Evolutionary conservation across 37 sponge, comb jelly and placozoan species (phyloP).

Genomic region (Chondrosia reniformis): DNA sequence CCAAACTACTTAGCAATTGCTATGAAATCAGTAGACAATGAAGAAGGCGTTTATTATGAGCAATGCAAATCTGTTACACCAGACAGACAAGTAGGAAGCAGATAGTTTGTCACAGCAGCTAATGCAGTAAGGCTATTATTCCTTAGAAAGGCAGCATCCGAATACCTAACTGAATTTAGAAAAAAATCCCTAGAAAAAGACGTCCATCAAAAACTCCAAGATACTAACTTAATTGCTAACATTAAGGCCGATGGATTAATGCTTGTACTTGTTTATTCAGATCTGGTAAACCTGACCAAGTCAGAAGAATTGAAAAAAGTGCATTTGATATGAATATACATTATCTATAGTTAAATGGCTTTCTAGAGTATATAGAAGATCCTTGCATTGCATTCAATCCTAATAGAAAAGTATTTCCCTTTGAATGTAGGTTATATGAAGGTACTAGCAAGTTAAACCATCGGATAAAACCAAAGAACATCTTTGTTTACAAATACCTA

Average conservation of each 20-base stretch:
- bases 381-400: constrained; percentile 12
- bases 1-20: constrained; percentile 34
- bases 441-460: constrained; percentile 32
- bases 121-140: constrained; percentile 28
- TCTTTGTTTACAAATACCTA: not conserved
- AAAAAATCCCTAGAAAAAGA: constrained; percentile 6
- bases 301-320: constrained; percentile 26
- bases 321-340: constrained; percentile 32
- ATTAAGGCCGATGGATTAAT: constrained; percentile 30
- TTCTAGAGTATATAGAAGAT: constrained; percentile 15
- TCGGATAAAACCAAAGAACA: constrained; percentile 5
- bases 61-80: not conserved
- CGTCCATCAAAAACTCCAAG: not conserved
- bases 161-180: too few species aligned
- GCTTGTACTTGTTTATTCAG: constrained; percentile 31
- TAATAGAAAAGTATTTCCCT: constrained; percentile 14
- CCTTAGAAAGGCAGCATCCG: constrained; percentile 26
- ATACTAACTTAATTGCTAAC: not conserved
- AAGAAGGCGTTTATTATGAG: too few species aligned
- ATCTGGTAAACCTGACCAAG: constrained; percentile 19
- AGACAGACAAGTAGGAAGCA: constrained; percentile 30
- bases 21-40: too few species aligned
- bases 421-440: constrained; percentile 27
- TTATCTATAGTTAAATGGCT: constrained; percentile 19
- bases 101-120: constrained; percentile 29